Evolutionary conservation across 2,113 vertebrate genomes (phyloP).

Genomic region (Procavia capensis): DNA sequence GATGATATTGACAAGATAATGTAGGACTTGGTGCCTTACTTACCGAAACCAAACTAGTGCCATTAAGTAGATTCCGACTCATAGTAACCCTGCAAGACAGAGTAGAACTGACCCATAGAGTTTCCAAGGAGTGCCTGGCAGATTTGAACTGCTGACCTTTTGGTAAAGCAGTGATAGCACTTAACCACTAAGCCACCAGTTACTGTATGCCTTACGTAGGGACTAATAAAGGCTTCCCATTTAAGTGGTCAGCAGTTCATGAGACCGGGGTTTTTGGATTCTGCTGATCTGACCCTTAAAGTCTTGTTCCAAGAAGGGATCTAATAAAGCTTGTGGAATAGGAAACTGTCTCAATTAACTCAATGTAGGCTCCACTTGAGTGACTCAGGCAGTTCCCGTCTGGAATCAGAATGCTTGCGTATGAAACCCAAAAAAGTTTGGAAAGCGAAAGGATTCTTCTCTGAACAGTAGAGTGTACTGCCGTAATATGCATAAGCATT

Average conservation of each 20-base stretch:
- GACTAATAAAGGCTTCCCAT: not conserved
- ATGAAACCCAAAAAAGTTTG: not conserved
- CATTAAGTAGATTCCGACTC: too few relatives aligned
- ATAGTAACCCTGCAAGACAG: too few relatives aligned
- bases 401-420: not conserved
- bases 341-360: not conserved
- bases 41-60: too few relatives aligned
- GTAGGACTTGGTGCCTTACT: not conserved
- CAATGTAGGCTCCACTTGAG: not conserved
- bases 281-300: not conserved
- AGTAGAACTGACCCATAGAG: too few relatives aligned
- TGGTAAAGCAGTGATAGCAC: too few relatives aligned
- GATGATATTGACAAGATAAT: not conserved
- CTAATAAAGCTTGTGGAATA: not conserved
- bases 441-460: constrained; percentile 20
- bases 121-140: too few relatives aligned
- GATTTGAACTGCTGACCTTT: too few relatives aligned
- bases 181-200: too few relatives aligned
- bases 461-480: not conserved
- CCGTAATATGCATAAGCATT: not conserved
- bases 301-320: not conserved
- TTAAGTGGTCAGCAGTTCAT: not conserved
- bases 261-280: not conserved
- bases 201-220: not conserved
- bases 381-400: constrained; percentile 25